Conservation (phyloP, 2,797 vertebrate species). For the Melanotaenia trifasciata region DNA sequence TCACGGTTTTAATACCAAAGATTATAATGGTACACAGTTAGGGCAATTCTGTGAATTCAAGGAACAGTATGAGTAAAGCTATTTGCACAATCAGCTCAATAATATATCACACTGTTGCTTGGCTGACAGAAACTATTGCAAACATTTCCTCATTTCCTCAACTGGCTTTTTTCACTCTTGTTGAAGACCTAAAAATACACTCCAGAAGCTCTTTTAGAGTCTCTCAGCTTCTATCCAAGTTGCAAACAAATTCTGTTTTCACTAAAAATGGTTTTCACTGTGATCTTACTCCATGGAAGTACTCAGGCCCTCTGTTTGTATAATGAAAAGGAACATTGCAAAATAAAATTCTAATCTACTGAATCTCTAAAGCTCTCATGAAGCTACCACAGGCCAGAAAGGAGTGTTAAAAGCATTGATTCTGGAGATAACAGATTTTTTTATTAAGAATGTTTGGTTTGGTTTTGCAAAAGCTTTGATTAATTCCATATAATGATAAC, state of each 20-base stretch:
- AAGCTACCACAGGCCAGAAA: background rate
- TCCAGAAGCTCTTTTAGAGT: background rate
- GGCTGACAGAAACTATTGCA: slow-evolving; percentile 42
- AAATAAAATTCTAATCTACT: background rate
- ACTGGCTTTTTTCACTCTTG: background rate
- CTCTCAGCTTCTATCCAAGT: background rate
- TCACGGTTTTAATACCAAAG: slow-evolving; percentile 19
- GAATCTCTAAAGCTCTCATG: background rate
- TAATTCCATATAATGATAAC: background rate
- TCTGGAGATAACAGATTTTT: too few species aligned
- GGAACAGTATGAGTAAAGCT: slow-evolving; percentile 13
- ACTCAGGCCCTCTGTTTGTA: background rate
- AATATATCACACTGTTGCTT: slow-evolving; percentile 44
- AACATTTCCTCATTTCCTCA: slow-evolving; percentile 42
- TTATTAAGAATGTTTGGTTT: background rate
- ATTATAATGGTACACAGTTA: slow-evolving; percentile 11
- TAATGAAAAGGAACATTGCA: background rate
- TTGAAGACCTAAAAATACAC: slow-evolving; percentile 8
- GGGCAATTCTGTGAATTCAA: slow-evolving; percentile 8
- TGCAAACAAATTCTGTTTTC: background rate
- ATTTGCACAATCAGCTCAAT: slow-evolving; percentile 28
- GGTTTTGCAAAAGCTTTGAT: background rate
- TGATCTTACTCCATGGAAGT: background rate
- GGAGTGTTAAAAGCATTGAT: background rate
- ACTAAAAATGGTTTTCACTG: background rate